Percentiles rank a stretch among this genome's conserved stretches.
phyloP scores from a whole-genome alignment of 37 sponge, comb jelly and placozoan genomes.

The Spongilla lacustris region DNA sequence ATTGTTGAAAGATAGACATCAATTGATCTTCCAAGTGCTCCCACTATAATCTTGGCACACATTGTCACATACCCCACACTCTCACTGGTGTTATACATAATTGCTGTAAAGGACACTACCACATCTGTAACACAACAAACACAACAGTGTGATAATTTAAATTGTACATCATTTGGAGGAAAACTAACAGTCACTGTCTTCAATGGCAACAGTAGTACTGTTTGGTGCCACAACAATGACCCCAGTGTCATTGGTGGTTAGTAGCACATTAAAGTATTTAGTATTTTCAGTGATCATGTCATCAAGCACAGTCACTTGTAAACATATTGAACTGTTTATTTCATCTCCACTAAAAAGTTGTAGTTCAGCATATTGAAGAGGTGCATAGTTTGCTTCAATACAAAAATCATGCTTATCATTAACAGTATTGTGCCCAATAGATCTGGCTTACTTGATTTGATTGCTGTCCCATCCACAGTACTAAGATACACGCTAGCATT shows the following conservation, averaged over 20 bases:
- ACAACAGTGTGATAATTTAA: neutral
- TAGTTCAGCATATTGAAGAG: neutral
- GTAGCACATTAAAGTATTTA: neutral
- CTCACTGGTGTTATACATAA: neutral
- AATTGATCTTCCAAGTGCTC: neutral
- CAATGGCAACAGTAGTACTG: neutral
- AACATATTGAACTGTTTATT: neutral
- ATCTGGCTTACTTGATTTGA: neutral
- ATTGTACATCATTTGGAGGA: neutral
- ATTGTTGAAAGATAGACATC: neutral
- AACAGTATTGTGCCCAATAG: neutral
- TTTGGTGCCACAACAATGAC: neutral
- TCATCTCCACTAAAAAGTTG: neutral
- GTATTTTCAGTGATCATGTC: neutral
- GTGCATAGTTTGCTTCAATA: neutral
- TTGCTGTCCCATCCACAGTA: neutral
- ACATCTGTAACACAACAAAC: neutral
- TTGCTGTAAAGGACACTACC: neutral
- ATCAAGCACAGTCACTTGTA: neutral
- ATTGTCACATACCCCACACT: neutral
- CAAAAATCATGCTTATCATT: neutral
- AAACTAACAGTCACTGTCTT: neutral
- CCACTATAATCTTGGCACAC: neutral
- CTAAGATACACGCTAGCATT: neutral
- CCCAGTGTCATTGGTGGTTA: neutral